Evolutionary conservation across 2,888 invertebrate genomes (phyloP).

Genomic region (Hypolimnas misippus): DNA sequence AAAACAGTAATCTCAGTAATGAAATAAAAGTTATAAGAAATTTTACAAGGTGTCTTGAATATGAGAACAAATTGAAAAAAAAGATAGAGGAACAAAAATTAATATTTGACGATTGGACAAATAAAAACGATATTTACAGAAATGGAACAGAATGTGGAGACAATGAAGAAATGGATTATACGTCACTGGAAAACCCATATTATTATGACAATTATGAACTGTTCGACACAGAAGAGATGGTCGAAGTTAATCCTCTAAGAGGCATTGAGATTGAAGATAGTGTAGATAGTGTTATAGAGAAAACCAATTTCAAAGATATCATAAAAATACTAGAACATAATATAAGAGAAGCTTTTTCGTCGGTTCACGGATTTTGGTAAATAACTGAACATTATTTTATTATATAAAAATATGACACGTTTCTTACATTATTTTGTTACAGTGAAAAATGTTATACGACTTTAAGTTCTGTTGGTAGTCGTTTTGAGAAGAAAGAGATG

Average conservation of each 20-base stretch:
- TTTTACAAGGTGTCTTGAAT: constrained; percentile 52
- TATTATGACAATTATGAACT: constrained; percentile 17
- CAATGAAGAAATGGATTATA: constrained; percentile 23
- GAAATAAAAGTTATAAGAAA: constrained; percentile 55
- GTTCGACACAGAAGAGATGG: neutral
- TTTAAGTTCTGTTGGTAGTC: constrained; percentile 28
- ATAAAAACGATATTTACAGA: neutral
- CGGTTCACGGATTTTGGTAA: constrained; percentile 58
- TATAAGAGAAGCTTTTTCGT: constrained; percentile 49
- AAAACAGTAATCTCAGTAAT: neutral
- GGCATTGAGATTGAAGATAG: constrained; percentile 6
- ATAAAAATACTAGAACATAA: constrained; percentile 48
- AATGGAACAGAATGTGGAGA: constrained; percentile 22
- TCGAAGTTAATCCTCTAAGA: neutral
- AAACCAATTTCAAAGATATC: constrained; percentile 47
- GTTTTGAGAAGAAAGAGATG: constrained; percentile 43
- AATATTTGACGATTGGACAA: constrained; percentile 21
- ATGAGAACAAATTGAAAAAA: constrained; percentile 50
- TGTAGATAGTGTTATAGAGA: constrained; percentile 20
- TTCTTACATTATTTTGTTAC: constrained; percentile 32
- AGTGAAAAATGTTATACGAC: constrained; percentile 47
- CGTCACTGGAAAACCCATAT: constrained; percentile 31
- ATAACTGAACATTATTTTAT: constrained; percentile 28
- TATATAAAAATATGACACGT: constrained; percentile 1
- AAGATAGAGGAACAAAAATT: constrained; percentile 29